Conservation (phyloP, 2,113 vertebrate genomes). For the Naja naja region DNA sequence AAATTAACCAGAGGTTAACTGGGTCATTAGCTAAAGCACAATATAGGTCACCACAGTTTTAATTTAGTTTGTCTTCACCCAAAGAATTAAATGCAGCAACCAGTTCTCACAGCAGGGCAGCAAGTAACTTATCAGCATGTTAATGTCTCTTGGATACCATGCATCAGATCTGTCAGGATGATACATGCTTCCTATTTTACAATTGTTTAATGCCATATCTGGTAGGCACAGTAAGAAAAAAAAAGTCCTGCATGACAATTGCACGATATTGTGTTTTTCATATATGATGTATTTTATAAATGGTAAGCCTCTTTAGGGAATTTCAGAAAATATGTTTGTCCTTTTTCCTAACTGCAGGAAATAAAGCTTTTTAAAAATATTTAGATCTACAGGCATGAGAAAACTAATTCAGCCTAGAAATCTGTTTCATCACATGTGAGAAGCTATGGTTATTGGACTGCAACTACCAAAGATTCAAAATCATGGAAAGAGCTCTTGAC, state of each 20-base stretch:
- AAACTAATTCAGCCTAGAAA: neutral
- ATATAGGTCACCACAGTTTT: slow-evolving; percentile 71
- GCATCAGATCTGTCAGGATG: slow-evolving; percentile 38
- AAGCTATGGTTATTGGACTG: neutral
- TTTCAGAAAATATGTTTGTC: neutral
- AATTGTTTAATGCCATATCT: slow-evolving; percentile 43
- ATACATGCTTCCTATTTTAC: slow-evolving; percentile 44
- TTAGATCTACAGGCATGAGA: neutral
- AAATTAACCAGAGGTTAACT: slow-evolving; percentile 72
- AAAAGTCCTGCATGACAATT: neutral
- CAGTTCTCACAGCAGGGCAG: slow-evolving; percentile 73
- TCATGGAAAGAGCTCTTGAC: neutral
- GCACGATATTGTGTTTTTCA: neutral
- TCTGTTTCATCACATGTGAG: neutral
- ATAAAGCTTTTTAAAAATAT: neutral
- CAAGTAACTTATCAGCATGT: slow-evolving; percentile 63
- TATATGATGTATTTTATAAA: neutral
- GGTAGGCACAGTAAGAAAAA: neutral
- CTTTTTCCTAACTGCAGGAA: neutral
- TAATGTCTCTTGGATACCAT: slow-evolving; percentile 70
- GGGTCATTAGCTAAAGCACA: slow-evolving; percentile 69
- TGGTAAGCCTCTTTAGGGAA: neutral
- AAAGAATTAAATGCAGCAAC: slow-evolving; percentile 66
- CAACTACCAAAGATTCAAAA: neutral
- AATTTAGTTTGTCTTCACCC: slow-evolving; percentile 67